Conservation (phyloP, 2,888 invertebrate genomes). For the Scaptomyza caliginosa region DNA sequence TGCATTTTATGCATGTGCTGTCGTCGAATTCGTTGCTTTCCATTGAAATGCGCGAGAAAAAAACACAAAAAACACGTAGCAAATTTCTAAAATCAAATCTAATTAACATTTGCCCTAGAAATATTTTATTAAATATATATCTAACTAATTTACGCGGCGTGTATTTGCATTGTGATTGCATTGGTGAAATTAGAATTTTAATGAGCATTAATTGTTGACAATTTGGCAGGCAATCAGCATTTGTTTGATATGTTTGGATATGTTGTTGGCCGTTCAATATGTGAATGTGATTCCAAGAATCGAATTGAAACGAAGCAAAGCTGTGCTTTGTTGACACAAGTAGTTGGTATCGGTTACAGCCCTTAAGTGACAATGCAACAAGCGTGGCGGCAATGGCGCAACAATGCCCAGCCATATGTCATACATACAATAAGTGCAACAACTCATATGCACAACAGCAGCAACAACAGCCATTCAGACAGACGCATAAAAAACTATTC, state of each 20-base stretch:
- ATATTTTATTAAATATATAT: constrained; percentile 35
- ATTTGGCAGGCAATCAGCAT: constrained; percentile 1
- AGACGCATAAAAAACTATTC: constrained; percentile 21
- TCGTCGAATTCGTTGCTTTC: constrained; percentile 34
- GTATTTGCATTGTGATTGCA: constrained; percentile 20
- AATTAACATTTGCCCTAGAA: constrained; percentile 63
- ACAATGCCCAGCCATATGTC: constrained; percentile 50
- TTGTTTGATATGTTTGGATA: background rate
- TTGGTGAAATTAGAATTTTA: constrained; percentile 61
- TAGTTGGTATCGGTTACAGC: constrained; percentile 53
- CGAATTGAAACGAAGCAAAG: constrained; percentile 19
- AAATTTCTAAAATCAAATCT: constrained; percentile 60
- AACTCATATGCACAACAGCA: constrained; percentile 25
- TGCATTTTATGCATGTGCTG: constrained; percentile 56
- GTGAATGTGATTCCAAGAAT: background rate
- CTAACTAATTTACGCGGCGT: constrained; percentile 1
- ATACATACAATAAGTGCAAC: constrained; percentile 36
- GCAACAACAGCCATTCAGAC: constrained; percentile 12
- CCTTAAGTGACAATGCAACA: constrained; percentile 69
- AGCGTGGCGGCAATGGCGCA: constrained; percentile 59
- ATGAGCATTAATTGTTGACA: constrained; percentile 64
- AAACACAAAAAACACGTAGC: no score
- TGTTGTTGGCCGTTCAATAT: background rate
- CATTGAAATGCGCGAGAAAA: constrained; percentile 44
- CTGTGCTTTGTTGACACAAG: constrained; percentile 34